These are phyloP conservation scores for Rhabdomys dilectus DNA, from an alignment of 2,113 vertebrate genomes.

Conservation along the genomic window DNA sequence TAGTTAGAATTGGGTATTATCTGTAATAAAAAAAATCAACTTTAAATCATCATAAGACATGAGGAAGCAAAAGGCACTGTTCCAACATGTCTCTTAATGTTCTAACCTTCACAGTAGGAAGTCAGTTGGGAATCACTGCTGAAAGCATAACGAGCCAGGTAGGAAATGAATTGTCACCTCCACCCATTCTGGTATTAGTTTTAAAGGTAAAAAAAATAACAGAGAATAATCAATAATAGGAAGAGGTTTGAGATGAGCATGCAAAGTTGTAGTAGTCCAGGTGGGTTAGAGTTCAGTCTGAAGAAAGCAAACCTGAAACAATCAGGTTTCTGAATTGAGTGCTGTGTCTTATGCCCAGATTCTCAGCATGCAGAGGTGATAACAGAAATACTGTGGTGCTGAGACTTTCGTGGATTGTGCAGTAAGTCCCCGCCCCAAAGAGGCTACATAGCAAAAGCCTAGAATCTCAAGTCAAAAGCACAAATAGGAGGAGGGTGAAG, in stretches of 20 bases:
- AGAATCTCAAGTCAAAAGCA: not conserved
- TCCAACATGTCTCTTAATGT: not conserved
- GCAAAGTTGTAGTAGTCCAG: not conserved
- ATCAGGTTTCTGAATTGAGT: not conserved
- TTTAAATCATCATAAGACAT: constrained; percentile 24
- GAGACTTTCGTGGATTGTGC: not conserved
- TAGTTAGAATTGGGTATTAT: not conserved
- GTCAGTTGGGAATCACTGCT: not conserved
- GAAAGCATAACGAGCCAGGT: not conserved
- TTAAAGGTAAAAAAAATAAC: not conserved
- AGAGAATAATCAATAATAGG: not conserved
- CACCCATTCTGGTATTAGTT: not conserved
- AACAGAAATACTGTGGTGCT: not conserved
- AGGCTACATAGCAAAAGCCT: not conserved
- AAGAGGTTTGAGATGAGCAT: not conserved
- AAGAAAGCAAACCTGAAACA: not conserved
- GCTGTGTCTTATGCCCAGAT: not conserved
- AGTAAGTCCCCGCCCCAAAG: not conserved
- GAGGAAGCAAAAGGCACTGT: not conserved
- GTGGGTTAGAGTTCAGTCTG: not conserved
- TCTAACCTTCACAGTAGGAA: not conserved
- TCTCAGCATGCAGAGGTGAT: not conserved
- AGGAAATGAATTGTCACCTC: not conserved
- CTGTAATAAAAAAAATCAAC: not conserved
- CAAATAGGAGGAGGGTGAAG: too few relatives aligned